A percentile compares a stretch with the other conserved stretches of the same genome.
phyloP scores from a whole-genome alignment of 2,797 vertebrate genomes.

The Phataginus tricuspis region DNA sequence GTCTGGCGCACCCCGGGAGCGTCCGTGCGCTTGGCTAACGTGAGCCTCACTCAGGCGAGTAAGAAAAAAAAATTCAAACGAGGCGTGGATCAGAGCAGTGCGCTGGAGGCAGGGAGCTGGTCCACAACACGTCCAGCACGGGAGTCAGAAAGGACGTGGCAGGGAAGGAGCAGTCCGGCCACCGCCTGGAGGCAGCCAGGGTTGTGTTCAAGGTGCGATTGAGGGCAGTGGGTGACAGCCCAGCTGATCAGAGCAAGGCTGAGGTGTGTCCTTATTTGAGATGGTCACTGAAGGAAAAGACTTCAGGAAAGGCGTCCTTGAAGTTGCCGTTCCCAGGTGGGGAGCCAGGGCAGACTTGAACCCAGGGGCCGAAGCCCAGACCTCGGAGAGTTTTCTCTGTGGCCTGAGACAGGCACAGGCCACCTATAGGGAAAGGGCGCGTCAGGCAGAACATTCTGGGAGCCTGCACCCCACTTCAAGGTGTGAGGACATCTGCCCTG shows the following conservation, averaged over 20 bases:
- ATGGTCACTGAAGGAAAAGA: not conserved
- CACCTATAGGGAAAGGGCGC: not conserved
- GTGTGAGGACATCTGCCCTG: no score
- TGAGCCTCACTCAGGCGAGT: not conserved
- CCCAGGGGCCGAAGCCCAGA: not conserved
- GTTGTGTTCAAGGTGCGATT: not conserved
- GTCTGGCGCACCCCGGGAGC: not conserved
- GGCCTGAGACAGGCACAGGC: not conserved
- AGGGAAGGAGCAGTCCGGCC: not conserved
- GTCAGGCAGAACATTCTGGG: accelerated
- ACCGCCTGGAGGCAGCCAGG: not conserved
- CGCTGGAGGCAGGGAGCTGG: accelerated
- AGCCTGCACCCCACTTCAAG: not conserved
- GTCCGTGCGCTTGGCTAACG: not conserved
- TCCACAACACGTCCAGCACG: accelerated
- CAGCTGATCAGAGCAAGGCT: not conserved
- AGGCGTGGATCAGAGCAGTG: not conserved
- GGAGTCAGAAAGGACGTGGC: no score
- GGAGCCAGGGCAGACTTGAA: not conserved
- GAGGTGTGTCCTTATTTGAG: not conserved
- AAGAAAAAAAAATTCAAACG: not conserved
- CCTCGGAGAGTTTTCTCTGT: not conserved
- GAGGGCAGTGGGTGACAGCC: not conserved
- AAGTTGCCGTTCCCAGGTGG: no score
- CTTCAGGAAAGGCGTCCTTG: not conserved